Conservation (phyloP, 2,888 invertebrate species). For the Lacanobia wlatinum region DNA sequence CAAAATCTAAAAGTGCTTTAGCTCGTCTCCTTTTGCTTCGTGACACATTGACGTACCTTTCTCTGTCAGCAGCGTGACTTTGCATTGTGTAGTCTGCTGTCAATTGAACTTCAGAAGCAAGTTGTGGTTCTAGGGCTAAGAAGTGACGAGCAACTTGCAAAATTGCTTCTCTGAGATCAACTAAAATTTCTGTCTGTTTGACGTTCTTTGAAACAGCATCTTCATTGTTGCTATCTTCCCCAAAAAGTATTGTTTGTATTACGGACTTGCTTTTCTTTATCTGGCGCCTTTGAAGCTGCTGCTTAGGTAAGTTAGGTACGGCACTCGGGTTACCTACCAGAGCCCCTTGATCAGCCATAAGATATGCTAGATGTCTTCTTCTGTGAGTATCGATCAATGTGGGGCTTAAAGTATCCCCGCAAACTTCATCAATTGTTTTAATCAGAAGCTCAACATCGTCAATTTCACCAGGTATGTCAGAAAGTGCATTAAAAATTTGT, state of each 20-base stretch:
- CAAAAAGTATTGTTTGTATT: slow-evolving; percentile 96
- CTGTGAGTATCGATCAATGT: slow-evolving; percentile 97
- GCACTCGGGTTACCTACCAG: slow-evolving; percentile 97
- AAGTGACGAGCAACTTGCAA: slow-evolving; percentile 98
- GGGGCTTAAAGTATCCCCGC: slow-evolving; percentile 96
- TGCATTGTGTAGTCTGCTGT: slow-evolving; percentile 99
- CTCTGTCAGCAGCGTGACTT: slow-evolving; percentile 98
- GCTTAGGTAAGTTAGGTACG: slow-evolving; percentile 97
- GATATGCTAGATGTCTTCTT: slow-evolving; percentile 97
- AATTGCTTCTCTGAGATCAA: slow-evolving; percentile 99
- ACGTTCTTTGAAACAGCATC: slow-evolving; percentile 98
- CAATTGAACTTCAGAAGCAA: slow-evolving; percentile 94
- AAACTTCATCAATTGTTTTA: slow-evolving; percentile 92
- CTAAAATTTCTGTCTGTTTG: slow-evolving; percentile 98
- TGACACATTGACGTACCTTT: slow-evolving; percentile 98
- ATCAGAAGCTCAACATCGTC: slow-evolving; percentile 97
- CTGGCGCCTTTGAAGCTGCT: slow-evolving; percentile 96
- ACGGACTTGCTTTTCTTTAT: slow-evolving; percentile 97
- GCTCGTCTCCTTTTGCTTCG: slow-evolving; percentile 96
- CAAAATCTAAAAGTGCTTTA: slow-evolving; percentile 99
- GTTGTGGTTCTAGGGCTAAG: slow-evolving; percentile 97
- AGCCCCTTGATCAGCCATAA: slow-evolving; percentile 99
- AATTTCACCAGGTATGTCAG: slow-evolving; percentile 98
- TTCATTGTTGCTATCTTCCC: slow-evolving; percentile 94
- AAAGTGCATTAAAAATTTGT: slow-evolving; percentile 99